Percentiles rank a stretch among this genome's conserved stretches.
These are phyloP conservation scores for Pegoplata infirma DNA, from an alignment of 2,888 invertebrate genomes.

Conservation along the genomic window DNA sequence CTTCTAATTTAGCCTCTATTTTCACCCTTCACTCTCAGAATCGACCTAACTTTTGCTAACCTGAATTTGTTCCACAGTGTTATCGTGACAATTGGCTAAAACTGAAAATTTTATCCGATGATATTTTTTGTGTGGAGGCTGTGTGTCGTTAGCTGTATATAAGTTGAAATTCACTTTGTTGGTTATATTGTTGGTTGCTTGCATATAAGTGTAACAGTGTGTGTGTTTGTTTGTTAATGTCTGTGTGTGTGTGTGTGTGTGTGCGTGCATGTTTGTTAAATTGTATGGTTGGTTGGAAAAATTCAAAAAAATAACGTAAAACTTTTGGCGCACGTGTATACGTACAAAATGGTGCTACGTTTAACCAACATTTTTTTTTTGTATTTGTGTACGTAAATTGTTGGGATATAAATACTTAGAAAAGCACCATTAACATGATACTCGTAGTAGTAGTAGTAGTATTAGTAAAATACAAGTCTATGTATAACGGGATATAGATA, in stretches of 20 bases:
- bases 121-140: too few species aligned
- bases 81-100: too few species aligned
- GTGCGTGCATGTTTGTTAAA: slow-evolving; percentile 6
- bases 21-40: too few species aligned
- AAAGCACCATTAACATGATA: background rate
- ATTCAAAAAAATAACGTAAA: slow-evolving; percentile 40
- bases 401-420: background rate
- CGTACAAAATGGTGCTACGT: too few species aligned
- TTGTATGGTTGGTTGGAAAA: slow-evolving; percentile 48
- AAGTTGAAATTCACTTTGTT: background rate
- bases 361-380: slow-evolving; percentile 20
- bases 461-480: too few species aligned
- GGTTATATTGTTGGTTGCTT: slow-evolving; percentile 36
- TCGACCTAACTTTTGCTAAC: too few species aligned
- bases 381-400: slow-evolving; percentile 20
- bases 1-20: too few species aligned
- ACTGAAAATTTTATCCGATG: too few species aligned
- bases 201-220: slow-evolving; percentile 1
- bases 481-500: slow-evolving; percentile 34
- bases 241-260: slow-evolving; percentile 28
- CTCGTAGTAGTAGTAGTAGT: slow-evolving; percentile 35
- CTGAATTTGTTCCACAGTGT: too few species aligned
- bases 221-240: too few species aligned
- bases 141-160: background rate
- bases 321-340: slow-evolving; percentile 60